Base-by-base conservation (phyloP, 2,113 vertebrate genomes). In the Nycticryphes semicollaris region DNA sequence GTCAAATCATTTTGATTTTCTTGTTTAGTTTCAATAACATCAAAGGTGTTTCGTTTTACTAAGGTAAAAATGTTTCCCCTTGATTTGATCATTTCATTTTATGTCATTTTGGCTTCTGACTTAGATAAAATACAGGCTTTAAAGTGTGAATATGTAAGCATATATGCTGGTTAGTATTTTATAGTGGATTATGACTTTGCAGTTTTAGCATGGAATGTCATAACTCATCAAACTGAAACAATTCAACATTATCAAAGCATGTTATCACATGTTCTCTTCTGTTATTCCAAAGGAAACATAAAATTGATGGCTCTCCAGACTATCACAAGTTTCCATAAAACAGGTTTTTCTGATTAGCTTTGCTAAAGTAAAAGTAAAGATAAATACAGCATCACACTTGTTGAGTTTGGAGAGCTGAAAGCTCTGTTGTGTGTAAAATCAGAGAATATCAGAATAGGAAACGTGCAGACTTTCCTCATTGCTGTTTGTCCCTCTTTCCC, bases 51-150 rank as follows among this genome's bases (percentile, higher is more conserved):
- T 91, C 51, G 56, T 94, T 95, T 84, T 64, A 60, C 59, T 72
- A 50, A 92, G 69, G 72, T 78, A 78, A 93, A 96, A 96, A 78
- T 41, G 56, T 89, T 95, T 95, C 66, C 33, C 69, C 95, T 92
- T 77, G 88, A 94, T 93, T 95, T 86, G 69, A 92, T 93, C 8
- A 37, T 90, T 90, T 91, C 66, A 60, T 30, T 93, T 92, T 90
- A 51, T 78, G 39, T 92, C 75, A 63, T 54, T 90, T 78, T 12
- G 23, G 35, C 43, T 90, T 93, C 89, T 81, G 76, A 80, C 56
- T 70, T 74, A 80, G 75, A 47, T 30, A 83, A 79, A 92, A 86
- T 24, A 59, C 15, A 64, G 39, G 50, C 47, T 93, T 77, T 73
- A 50, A 69, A 83, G 77, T 12, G 18, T 13, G 47, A 75, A 45